Conservation (phyloP, 2,797 vertebrate genomes). For the Triplophysa yarkandensis region DNA sequence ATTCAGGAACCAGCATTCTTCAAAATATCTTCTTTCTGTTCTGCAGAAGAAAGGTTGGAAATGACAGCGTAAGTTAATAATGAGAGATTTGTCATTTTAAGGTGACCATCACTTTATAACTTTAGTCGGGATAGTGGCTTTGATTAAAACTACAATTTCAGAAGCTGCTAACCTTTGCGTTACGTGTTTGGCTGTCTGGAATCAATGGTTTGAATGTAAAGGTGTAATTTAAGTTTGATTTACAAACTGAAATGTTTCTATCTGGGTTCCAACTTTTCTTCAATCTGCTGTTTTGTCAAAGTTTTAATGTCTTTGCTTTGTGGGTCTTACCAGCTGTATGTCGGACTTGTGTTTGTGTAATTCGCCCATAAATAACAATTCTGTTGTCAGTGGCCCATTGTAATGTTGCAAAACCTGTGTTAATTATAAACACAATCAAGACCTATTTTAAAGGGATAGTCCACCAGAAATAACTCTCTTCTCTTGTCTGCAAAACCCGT, state of each 20-base stretch:
- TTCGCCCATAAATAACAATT: conserved; percentile 20
- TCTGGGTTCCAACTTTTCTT: conserved; percentile 15
- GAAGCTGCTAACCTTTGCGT: conserved; percentile 1
- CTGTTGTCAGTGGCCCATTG: background rate
- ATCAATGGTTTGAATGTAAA: conserved; percentile 23
- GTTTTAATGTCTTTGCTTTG: conserved; percentile 21
- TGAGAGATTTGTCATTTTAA: too few species aligned
- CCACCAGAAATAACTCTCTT: too few species aligned
- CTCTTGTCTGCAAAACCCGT: background rate
- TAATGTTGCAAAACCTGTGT: background rate
- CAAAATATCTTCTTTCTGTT: too few species aligned
- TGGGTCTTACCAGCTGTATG: conserved; percentile 3
- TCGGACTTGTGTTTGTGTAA: conserved; percentile 23
- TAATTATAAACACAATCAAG: background rate
- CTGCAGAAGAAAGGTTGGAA: too few species aligned
- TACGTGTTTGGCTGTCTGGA: background rate
- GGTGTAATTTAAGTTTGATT: conserved; percentile 29
- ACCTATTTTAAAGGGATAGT: background rate
- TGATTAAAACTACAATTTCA: conserved; percentile 18
- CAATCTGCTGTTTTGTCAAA: conserved; percentile 7
- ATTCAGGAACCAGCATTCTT: too few species aligned
- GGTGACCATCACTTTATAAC: too few species aligned
- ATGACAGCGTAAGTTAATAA: too few species aligned
- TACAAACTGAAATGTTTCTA: conserved; percentile 47
- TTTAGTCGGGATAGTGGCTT: conserved; percentile 41